phyloP scores from a whole-genome alignment of 2,888 invertebrate species.

The Drosophila picticornis region DNA sequence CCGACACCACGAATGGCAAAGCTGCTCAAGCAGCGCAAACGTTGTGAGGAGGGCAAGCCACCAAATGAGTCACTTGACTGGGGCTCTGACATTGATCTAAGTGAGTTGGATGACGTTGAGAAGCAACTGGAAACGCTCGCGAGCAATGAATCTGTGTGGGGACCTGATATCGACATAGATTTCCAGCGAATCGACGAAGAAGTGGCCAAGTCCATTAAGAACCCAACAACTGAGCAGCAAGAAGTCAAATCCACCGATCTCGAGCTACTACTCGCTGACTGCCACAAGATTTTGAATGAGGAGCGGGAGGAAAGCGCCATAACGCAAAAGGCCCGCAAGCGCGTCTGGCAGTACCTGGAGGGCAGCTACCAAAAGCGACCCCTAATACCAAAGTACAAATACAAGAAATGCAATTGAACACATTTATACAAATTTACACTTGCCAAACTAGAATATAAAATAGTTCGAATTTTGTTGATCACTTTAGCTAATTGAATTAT shows the following conservation, averaged over 20 bases:
- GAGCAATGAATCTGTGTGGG: constrained; percentile 30
- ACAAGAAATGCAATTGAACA: constrained; percentile 14
- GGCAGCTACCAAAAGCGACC: constrained; percentile 49
- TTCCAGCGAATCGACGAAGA: constrained; percentile 46
- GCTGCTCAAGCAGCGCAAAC: constrained; percentile 38
- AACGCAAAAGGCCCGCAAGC: constrained; percentile 49
- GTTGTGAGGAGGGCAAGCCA: neutral
- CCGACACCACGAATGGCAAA: constrained; percentile 77
- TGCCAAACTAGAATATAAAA: neutral
- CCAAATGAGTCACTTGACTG: constrained; percentile 27
- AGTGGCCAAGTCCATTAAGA: constrained; percentile 29
- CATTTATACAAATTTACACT: constrained; percentile 1
- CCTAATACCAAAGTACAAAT: constrained; percentile 57
- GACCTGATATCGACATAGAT: constrained; percentile 58
- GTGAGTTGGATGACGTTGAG: constrained; percentile 37
- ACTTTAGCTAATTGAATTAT: constrained; percentile 7
- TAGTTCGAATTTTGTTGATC: neutral
- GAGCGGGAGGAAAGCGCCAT: constrained; percentile 40
- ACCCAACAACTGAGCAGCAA: neutral
- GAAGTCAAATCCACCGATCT: constrained; percentile 30
- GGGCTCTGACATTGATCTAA: constrained; percentile 47
- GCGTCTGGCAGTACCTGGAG: constrained; percentile 49
- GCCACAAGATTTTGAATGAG: constrained; percentile 46
- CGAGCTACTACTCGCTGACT: constrained; percentile 43
- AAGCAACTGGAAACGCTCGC: neutral